Conservation (phyloP, 2,113 vertebrate species). For the Neodontobutis hainanensis region DNA sequence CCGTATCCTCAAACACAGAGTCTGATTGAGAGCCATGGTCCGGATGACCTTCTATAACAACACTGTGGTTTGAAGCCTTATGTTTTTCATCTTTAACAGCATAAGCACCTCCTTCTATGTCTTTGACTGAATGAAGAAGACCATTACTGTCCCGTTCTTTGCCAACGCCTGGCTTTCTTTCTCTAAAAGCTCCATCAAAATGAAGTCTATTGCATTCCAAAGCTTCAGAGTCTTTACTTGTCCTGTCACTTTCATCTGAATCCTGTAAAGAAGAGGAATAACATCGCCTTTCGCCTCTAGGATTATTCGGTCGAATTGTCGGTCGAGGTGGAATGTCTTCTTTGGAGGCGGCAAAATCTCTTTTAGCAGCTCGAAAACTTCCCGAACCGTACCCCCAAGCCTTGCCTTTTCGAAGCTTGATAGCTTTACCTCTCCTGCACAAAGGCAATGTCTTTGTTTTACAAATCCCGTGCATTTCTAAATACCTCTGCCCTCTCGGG, state of each 20-base stretch:
- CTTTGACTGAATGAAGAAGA: slow-evolving; percentile 36
- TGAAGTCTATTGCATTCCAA: slow-evolving; percentile 41
- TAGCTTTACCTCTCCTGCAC: slow-evolving; percentile 79
- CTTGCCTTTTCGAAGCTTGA: slow-evolving; percentile 80
- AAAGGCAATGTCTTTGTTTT: slow-evolving; percentile 85
- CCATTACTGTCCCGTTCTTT: slow-evolving; percentile 70
- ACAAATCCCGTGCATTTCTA: slow-evolving; percentile 80
- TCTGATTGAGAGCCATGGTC: slow-evolving; percentile 72
- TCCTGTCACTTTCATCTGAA: slow-evolving; percentile 62
- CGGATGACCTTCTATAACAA: slow-evolving; percentile 58
- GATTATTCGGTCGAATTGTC: slow-evolving; percentile 32
- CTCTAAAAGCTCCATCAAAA: slow-evolving; percentile 63
- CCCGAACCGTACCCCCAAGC: slow-evolving; percentile 77
- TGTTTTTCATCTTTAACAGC: slow-evolving; percentile 28
- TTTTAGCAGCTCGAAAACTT: slow-evolving; percentile 52
- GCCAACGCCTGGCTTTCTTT: slow-evolving; percentile 79
- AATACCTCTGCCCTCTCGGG: slow-evolving; percentile 69
- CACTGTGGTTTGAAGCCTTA: slow-evolving; percentile 37
- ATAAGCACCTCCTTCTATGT: slow-evolving; percentile 37
- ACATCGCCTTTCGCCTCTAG: slow-evolving; percentile 41
- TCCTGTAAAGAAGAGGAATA: slow-evolving; percentile 55
- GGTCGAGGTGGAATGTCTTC: slow-evolving; percentile 45
- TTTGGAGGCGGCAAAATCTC: slow-evolving; percentile 38
- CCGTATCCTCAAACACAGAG: slow-evolving; percentile 73
- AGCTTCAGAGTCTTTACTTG: slow-evolving; percentile 41